Evolutionary conservation across 2,888 invertebrate species (phyloP).

Genomic region (Synanthedon tipuliformis): DNA sequence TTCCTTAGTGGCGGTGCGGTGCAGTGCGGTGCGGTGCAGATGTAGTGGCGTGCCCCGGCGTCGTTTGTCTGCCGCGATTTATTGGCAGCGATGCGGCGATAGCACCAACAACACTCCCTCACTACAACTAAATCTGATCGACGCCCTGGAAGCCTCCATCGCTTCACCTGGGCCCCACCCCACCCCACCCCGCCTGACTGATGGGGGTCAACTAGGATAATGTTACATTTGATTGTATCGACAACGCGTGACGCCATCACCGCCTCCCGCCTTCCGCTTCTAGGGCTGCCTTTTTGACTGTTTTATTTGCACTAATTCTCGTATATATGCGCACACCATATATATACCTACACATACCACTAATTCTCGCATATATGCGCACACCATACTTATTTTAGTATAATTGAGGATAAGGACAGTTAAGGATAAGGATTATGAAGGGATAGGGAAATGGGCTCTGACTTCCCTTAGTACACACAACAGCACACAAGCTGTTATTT

Average conservation of each 20-base stretch:
- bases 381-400: too few relatives aligned
- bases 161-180: conserved; percentile 1
- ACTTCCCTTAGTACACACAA: too few relatives aligned
- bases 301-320: too few relatives aligned
- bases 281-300: background rate
- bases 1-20: conserved; percentile 2
- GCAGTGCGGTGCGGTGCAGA: background rate
- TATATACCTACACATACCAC: too few relatives aligned
- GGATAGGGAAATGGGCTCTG: too few relatives aligned
- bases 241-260: conserved; percentile 2
- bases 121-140: conserved; percentile 2
- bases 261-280: background rate
- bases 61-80: conserved; percentile 31
- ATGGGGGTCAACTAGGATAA: background rate
- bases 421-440: too few relatives aligned
- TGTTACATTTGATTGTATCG: background rate
- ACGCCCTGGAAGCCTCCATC: background rate
- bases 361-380: too few relatives aligned
- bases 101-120: conserved; percentile 1
- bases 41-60: conserved; percentile 24
- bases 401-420: too few relatives aligned
- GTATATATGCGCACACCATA: too few relatives aligned
- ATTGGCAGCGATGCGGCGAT: conserved; percentile 14
- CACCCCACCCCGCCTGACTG: background rate
- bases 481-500: too few relatives aligned